phyloP scores from a whole-genome alignment of 2,888 invertebrate species.

The Lasioglossum oenotherae region DNA sequence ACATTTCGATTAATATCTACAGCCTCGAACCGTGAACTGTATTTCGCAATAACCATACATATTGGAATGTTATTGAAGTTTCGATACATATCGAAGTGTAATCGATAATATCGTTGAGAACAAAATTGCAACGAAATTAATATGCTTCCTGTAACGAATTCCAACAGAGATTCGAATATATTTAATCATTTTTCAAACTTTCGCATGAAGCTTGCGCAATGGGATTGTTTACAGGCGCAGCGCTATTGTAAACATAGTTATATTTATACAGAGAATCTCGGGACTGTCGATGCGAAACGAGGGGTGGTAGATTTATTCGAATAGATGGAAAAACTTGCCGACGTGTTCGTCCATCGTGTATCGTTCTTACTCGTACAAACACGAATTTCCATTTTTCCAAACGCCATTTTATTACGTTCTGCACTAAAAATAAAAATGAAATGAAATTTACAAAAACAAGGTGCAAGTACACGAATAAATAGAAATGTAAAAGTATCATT shows the following conservation, averaged over 20 bases:
- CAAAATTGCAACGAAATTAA: too few species aligned
- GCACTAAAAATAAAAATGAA: not conserved
- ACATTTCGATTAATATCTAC: too few species aligned
- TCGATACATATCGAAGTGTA: not conserved
- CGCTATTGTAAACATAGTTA: not conserved
- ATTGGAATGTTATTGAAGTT: not conserved
- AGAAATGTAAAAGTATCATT: not conserved
- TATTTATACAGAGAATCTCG: not conserved
- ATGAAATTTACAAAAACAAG: not conserved
- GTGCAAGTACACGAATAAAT: too few species aligned
- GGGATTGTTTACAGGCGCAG: not conserved
- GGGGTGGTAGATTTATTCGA: not conserved
- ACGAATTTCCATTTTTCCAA: not conserved
- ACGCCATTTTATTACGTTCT: not conserved
- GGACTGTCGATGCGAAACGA: not conserved
- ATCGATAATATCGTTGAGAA: not conserved
- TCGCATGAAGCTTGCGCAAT: not conserved
- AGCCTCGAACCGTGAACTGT: too few species aligned
- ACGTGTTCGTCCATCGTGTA: not conserved
- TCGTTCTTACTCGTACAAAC: not conserved
- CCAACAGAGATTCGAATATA: not conserved
- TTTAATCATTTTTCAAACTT: not conserved
- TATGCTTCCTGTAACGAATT: not conserved
- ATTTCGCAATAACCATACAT: too few species aligned
- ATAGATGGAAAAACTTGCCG: not conserved